Conservation (phyloP, 2,888 invertebrate genomes). For the Brachypalpus laphriformis region DNA sequence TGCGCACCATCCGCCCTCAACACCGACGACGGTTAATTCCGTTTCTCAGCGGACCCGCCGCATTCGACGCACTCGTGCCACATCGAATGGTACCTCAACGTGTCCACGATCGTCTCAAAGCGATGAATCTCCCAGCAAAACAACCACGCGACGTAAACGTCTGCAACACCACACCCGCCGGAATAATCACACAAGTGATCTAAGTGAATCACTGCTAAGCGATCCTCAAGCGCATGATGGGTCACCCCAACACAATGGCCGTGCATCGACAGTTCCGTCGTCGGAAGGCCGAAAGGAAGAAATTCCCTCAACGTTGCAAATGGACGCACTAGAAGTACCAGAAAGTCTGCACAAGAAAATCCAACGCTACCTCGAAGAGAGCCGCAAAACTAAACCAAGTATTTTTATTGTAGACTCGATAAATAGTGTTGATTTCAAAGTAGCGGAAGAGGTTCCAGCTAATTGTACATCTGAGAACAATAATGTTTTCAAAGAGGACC, state of each 20-base stretch:
- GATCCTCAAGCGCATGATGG: slow-evolving; percentile 24
- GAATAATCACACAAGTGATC: slow-evolving; percentile 41
- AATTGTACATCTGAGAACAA: neutral
- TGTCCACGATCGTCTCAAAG: slow-evolving; percentile 74
- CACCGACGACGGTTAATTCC: slow-evolving; percentile 45
- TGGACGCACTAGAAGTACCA: neutral
- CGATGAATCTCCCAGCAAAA: slow-evolving; percentile 63
- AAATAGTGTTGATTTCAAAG: slow-evolving; percentile 52
- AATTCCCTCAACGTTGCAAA: neutral
- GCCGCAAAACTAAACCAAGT: slow-evolving; percentile 79
- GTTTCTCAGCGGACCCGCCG: slow-evolving; percentile 47
- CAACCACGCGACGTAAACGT: slow-evolving; percentile 38
- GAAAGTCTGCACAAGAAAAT: slow-evolving; percentile 71
- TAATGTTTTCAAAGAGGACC: neutral
- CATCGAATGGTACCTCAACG: slow-evolving; percentile 74
- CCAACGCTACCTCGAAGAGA: slow-evolving; percentile 77
- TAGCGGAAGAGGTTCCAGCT: neutral
- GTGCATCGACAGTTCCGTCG: slow-evolving; percentile 47
- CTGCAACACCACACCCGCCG: slow-evolving; percentile 10
- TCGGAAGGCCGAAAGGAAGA: slow-evolving; percentile 50
- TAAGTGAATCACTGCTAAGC: slow-evolving; percentile 52
- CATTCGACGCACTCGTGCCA: slow-evolving; percentile 49
- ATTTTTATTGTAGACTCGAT: slow-evolving; percentile 80
- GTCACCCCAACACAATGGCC: slow-evolving; percentile 32
- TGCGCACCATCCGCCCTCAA: slow-evolving; percentile 29